Base-by-base conservation (phyloP, 1,140 invertebrate genomes). In the Drosophila suzukii region DNA sequence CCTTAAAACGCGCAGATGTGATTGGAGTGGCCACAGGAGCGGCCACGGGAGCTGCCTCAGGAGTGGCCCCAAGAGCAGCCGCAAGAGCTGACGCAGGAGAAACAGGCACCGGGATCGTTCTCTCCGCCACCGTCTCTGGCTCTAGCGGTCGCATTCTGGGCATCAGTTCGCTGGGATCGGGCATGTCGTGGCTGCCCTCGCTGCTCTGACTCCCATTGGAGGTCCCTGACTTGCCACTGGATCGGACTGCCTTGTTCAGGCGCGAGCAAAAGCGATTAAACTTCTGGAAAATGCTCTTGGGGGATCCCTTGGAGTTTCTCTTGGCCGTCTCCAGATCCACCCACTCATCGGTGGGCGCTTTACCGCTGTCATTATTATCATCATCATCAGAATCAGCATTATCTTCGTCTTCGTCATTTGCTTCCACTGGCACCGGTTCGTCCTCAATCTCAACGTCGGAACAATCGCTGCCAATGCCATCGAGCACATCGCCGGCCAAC, bases 401-500 rank as follows among this genome's bases (percentile, higher is more conserved):
- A 7, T 15, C 4, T 0, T 13, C 27, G 3, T 50, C 1, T 8
- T 49, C n/a, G n/a, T 6, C 24, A 49, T 30, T 49, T 10, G 7
- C 3, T 3, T n/a, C 24, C 6, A n/a, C 24, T 13, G 24, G 6
- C 24, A 8, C 46, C 13, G 38, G 10, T 12, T 34, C 15, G 4
- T 15, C 27, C 0, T 41, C 39, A 11, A 34, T n/a, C 7, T 59
- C 68, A 2, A 6, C 10, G 20, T 58, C 63, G 15, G 71, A 74
- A 3, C 4, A 12, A 32, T 78, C 79, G 41, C 79, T 82, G 11
- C 79, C 79, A 24, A 78, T 81, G 13, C 79, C 78, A 3, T 58
- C 58, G 4, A 74, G 50, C 0, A 58, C 11, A 10, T 73, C 58
- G 3, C 36, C 51, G 13, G 20, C 41, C 53, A 71, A 44, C 5